A percentile compares a stretch with the other conserved stretches of the same genome.
Evolutionary conservation across 1,140 invertebrate genomes (phyloP).

Genomic region (Drosophila ananassae): DNA sequence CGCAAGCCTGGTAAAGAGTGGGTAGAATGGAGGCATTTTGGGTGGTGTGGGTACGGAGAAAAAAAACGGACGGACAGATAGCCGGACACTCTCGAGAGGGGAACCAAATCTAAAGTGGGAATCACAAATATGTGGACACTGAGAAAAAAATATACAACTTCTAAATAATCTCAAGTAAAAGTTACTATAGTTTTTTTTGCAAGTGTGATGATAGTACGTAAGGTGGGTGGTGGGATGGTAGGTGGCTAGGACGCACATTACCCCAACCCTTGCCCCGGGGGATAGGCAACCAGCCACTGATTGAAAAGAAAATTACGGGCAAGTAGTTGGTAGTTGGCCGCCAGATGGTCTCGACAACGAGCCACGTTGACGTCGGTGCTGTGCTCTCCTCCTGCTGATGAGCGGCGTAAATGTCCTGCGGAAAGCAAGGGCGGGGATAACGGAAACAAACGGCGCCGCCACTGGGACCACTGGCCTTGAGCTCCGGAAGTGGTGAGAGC

Average conservation of each 20-base stretch:
- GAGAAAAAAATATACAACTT: not conserved
- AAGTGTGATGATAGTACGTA: too few relatives aligned
- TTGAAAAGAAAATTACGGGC: slow-evolving; percentile 79
- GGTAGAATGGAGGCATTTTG: not conserved
- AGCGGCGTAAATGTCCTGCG: slow-evolving; percentile 68
- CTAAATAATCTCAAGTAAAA: too few relatives aligned
- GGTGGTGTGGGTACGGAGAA: not conserved
- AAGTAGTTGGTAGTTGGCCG: slow-evolving; percentile 56
- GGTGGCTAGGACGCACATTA: not conserved
- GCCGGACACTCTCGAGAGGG: slow-evolving; percentile 4
- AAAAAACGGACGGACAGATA: slow-evolving; percentile 19
- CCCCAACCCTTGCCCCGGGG: slow-evolving; percentile 14
- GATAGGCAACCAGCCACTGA: slow-evolving; percentile 68
- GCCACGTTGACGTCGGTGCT: slow-evolving; percentile 29
- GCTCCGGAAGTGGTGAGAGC: slow-evolving; percentile 69
- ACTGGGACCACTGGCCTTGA: slow-evolving; percentile 52
- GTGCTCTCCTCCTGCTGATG: slow-evolving; percentile 46
- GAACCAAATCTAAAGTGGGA: slow-evolving; percentile 14
- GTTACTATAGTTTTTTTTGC: too few relatives aligned
- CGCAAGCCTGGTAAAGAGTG: slow-evolving; percentile 28
- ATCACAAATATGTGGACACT: slow-evolving; percentile 4
- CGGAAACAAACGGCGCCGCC: slow-evolving; percentile 71
- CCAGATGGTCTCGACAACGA: slow-evolving; percentile 52
- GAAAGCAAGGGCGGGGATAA: slow-evolving; percentile 41
- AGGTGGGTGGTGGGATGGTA: too few relatives aligned